A percentile compares a stretch with the other conserved stretches of the same genome.
phyloP scores from a whole-genome alignment of 2,113 vertebrate genomes.

The Erythrocercus mccallii region DNA sequence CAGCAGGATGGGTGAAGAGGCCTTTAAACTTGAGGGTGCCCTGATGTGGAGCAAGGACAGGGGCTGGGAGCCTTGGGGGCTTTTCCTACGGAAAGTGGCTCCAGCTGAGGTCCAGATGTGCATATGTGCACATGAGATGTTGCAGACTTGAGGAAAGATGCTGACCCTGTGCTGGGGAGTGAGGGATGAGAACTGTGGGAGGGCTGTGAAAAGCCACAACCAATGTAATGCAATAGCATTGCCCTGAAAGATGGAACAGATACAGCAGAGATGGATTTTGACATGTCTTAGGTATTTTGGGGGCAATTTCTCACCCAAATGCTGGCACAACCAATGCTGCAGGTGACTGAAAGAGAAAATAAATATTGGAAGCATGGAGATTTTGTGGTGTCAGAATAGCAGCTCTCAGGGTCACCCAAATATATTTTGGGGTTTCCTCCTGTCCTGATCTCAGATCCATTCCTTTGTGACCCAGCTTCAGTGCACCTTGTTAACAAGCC shows the following conservation, averaged over 20 bases:
- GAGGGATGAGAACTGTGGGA: neutral
- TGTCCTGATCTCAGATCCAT: neutral
- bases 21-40: neutral
- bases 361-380: neutral
- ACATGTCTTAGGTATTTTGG: neutral
- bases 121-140: neutral
- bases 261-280: neutral
- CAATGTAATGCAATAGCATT: neutral
- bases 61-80: neutral
- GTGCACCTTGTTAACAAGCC: neutral
- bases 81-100: neutral
- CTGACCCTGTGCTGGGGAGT: neutral
- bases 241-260: neutral
- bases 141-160: neutral
- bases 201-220: neutral
- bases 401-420: neutral
- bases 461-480: neutral
- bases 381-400: neutral
- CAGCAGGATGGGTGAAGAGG: neutral
- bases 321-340: neutral
- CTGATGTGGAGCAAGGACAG: neutral
- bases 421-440: neutral
- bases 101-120: neutral
- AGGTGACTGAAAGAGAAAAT: neutral
- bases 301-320: neutral